phyloP scores from a whole-genome alignment of 23 tunicate genomes.

The Oikopleura dioica region DNA sequence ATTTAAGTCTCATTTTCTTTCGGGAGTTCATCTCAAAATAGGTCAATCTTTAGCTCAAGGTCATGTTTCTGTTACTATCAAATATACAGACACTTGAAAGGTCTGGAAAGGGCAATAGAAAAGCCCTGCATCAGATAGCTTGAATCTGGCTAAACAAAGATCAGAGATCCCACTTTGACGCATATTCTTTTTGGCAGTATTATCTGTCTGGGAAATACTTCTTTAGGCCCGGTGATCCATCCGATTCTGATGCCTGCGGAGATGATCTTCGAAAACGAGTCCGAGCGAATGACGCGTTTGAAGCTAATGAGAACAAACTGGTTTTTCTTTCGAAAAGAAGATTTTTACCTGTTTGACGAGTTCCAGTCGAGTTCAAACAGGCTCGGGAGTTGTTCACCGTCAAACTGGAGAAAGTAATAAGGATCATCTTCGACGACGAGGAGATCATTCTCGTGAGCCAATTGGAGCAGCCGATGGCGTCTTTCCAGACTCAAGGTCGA shows the following conservation, averaged over 20 bases:
- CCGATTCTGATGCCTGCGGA: conserved; percentile 77
- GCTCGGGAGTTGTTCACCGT: neutral
- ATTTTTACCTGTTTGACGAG: neutral
- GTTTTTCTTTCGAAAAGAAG: neutral
- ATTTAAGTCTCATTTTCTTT: too few relatives aligned
- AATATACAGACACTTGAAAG: too few relatives aligned
- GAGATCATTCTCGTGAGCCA: conserved; percentile 47
- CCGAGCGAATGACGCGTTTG: conserved; percentile 40
- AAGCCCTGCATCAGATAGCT: too few relatives aligned
- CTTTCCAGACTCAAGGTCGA: conserved; percentile 32
- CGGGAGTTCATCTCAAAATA: too few relatives aligned
- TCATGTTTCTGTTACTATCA: too few relatives aligned
- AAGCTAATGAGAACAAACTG: neutral
- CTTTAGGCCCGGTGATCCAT: conserved; percentile 64
- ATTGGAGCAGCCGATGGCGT: conserved; percentile 28
- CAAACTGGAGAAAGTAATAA: conserved; percentile 44
- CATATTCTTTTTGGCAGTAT: too few relatives aligned
- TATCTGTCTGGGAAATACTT: conserved; percentile 32
- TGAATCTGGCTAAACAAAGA: too few relatives aligned
- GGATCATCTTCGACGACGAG: conserved; percentile 86
- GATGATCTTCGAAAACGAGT: conserved; percentile 78
- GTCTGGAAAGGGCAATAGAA: too few relatives aligned
- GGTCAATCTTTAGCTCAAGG: too few relatives aligned
- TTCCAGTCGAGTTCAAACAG: neutral
- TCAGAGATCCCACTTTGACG: too few relatives aligned